These are phyloP conservation scores for Gryllus longicercus DNA, from an alignment of 2,888 invertebrate genomes.

Conservation along the genomic window DNA sequence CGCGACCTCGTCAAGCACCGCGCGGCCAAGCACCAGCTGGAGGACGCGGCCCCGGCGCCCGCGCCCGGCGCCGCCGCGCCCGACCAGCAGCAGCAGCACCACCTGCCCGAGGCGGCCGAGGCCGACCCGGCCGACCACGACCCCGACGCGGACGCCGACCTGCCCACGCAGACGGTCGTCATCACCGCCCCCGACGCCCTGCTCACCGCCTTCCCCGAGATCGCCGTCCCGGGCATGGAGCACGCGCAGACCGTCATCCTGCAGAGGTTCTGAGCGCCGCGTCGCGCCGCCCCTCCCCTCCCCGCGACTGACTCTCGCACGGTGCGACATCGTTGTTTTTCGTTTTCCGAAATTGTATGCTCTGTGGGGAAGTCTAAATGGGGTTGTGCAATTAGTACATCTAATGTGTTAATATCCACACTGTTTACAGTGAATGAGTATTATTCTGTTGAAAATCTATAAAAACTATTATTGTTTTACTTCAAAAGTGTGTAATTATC, in stretches of 20 bases:
- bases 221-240: constrained; percentile 29
- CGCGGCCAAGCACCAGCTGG: constrained; percentile 20
- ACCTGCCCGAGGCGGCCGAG: not conserved
- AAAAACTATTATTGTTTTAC: too few relatives aligned
- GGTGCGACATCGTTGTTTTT: not conserved
- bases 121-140: not conserved
- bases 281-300: not conserved
- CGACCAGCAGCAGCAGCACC: not conserved
- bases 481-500: too few relatives aligned
- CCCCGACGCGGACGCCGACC: not conserved
- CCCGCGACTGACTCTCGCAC: not conserved
- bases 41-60: constrained; percentile 22
- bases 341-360: too few relatives aligned
- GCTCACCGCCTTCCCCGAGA: constrained; percentile 25
- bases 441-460: too few relatives aligned
- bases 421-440: too few relatives aligned
- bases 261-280: constrained; percentile 25
- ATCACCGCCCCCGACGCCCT: constrained; percentile 28
- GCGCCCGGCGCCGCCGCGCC: not conserved
- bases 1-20: constrained; percentile 28
- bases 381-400: too few relatives aligned
- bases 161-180: constrained; percentile 27
- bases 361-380: too few relatives aligned
- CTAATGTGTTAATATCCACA: too few relatives aligned
- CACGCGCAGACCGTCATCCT: constrained; percentile 29